Evolutionary conservation across 2,888 invertebrate species (phyloP).

Genomic region (Cylloceria caligata): DNA sequence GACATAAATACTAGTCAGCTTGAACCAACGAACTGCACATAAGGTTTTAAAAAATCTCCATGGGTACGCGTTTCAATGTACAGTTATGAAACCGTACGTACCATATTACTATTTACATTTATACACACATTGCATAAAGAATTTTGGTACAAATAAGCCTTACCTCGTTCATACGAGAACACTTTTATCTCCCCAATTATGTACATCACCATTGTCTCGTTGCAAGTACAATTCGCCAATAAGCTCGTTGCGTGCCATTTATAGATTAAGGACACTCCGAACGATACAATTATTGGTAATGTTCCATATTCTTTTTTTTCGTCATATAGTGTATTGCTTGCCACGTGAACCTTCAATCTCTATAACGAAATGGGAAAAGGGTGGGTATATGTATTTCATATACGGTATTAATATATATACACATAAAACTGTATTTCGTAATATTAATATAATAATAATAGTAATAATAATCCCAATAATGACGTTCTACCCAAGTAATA

Average conservation of each 20-base stretch:
- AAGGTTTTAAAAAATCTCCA: constrained; percentile 52
- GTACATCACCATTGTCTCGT: constrained; percentile 21
- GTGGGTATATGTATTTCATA: neutral
- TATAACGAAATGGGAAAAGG: neutral
- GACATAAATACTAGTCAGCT: constrained; percentile 75
- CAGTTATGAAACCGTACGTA: constrained; percentile 49
- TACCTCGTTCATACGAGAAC: constrained; percentile 51
- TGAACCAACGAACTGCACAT: constrained; percentile 74
- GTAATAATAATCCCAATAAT: constrained; percentile 84
- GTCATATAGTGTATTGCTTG: neutral
- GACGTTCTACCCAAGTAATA: constrained; percentile 85
- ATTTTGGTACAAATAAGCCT: constrained; percentile 63
- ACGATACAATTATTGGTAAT: neutral
- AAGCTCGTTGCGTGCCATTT: constrained; percentile 23
- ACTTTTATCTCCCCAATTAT: constrained; percentile 15
- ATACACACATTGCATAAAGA: constrained; percentile 51
- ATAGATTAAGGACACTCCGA: constrained; percentile 2
- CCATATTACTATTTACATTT: constrained; percentile 58
- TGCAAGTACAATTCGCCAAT: constrained; percentile 28
- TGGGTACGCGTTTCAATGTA: constrained; percentile 39
- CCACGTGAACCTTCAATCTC: neutral
- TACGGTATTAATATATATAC: constrained; percentile 72
- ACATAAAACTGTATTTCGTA: constrained; percentile 84
- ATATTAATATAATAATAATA: constrained; percentile 82
- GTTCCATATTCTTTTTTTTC: neutral